phyloP scores from a whole-genome alignment of 2,888 invertebrate species.

The Standfussiana lucernea region DNA sequence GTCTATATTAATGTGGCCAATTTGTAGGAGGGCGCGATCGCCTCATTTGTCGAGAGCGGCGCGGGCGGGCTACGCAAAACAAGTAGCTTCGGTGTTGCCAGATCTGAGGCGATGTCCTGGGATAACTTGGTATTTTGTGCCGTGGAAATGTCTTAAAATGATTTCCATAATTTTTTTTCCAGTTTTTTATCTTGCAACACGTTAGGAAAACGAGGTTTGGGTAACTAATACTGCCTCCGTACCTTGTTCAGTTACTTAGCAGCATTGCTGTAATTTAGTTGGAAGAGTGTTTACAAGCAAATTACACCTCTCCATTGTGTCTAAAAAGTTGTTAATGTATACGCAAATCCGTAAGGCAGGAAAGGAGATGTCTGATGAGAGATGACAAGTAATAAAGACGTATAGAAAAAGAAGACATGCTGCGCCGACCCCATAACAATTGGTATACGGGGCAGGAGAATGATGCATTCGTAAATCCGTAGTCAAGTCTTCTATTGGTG shows the following conservation, averaged over 20 bases:
- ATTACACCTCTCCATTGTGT: not conserved
- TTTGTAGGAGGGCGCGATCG: constrained; percentile 88
- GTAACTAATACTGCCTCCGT: not conserved
- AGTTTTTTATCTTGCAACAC: not conserved
- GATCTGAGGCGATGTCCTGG: constrained; percentile 53
- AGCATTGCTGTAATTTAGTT: not conserved
- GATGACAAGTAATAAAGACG: no score
- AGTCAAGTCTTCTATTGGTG: not conserved
- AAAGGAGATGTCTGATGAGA: no score
- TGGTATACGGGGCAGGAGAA: no score
- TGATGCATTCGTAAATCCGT: not conserved
- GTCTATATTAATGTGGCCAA: constrained; percentile 88
- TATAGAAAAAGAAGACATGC: no score
- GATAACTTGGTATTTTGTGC: constrained; percentile 35
- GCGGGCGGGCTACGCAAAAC: constrained; percentile 65
- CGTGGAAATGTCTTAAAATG: constrained; percentile 34
- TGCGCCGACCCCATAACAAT: no score
- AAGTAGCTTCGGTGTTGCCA: constrained; percentile 65
- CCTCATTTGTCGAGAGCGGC: constrained; percentile 81
- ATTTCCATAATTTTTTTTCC: not conserved
- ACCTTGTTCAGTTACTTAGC: not conserved
- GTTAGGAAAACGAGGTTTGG: not conserved
- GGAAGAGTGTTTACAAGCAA: not conserved
- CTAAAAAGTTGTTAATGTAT: not conserved
- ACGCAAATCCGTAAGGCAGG: not conserved